phyloP scores from a whole-genome alignment of 2,113 vertebrate genomes.

The Odontesthes bonariensis region DNA sequence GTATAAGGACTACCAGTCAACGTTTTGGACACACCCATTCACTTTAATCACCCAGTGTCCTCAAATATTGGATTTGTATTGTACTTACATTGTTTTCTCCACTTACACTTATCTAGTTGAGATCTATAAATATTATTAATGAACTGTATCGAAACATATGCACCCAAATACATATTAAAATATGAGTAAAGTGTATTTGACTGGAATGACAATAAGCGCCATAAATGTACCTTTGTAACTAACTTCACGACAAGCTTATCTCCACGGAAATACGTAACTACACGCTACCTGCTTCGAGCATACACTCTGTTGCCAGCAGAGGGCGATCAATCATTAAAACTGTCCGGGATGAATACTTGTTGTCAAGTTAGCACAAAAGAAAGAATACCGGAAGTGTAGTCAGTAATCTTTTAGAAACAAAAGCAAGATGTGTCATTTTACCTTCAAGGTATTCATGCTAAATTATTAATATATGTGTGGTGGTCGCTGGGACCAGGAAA shows the following conservation, averaged over 20 bases:
- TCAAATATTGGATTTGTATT: too few species aligned
- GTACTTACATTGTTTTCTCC: too few species aligned
- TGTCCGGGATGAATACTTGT: neutral
- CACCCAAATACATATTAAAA: too few species aligned
- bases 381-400: neutral
- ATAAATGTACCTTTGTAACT: neutral
- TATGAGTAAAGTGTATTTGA: neutral
- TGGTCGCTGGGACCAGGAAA: neutral
- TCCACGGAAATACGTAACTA: conserved; percentile 25
- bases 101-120: too few species aligned
- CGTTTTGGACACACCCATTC: too few species aligned
- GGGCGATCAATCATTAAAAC: conserved; percentile 21
- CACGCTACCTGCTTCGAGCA: neutral
- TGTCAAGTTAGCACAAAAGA: conserved; percentile 16
- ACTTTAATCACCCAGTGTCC: too few species aligned
- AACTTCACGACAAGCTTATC: neutral
- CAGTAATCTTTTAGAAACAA: neutral
- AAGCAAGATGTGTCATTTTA: neutral
- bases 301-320: conserved; percentile 27
- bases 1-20: too few species aligned
- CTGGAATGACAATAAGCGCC: neutral
- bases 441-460: neutral
- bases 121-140: too few species aligned
- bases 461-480: neutral
- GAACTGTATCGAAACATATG: too few species aligned